Base-by-base conservation (phyloP, 2,797 vertebrate genomes). In the Astyanax mexicanus region DNA sequence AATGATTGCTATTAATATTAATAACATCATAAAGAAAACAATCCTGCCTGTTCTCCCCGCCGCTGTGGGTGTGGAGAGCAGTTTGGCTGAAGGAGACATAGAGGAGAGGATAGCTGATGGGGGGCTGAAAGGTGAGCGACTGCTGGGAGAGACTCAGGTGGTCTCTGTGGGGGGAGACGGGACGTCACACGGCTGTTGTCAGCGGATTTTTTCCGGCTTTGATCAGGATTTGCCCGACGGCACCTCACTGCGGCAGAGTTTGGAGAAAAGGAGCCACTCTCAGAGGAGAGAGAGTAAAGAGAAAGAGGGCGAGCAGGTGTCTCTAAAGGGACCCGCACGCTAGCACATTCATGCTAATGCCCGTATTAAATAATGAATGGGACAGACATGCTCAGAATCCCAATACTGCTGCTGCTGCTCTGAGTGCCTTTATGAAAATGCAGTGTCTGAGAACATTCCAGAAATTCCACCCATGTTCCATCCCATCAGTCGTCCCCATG, bases 331-430 rank as follows among this genome's bases (percentile, higher is more conserved):
- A 69, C 57, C 74, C 37, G 67, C 52, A 9, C 61, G 44, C 80
- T 80, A 64, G 76, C 77, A 76, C 61, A 60, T 80, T 80, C 75
- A 80, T 82, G 83, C 75, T 82, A 80, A 84, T 82, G 74, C 64
- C 38, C 60, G 69, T 75, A 74, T 78, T 84, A 84, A 84, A 82
- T 80, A 82, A 84, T 84, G 68, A 75, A 84, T 80, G 72, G 64
- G 64, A 45, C 44, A 21, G 47, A 35, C 25, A 42, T 44, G 61
- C 35, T 72, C 60, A 52, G 80, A 82, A 76, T 84, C 65, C 58
- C 55, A 82, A 78, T 78, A n/a, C n/a, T n/a, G 58, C 64, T 40
- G 35, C 62, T 13, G 13, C 69, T 66, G 27, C 55, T 72, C 57
- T 67, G 54, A 66, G 55, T 74, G 45, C 74, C 77, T 80, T 78